Percentiles rank a stretch among this genome's conserved stretches.
These are phyloP conservation scores for Homalodisca vitripennis DNA, from an alignment of 1,140 invertebrate species.

Conservation along the genomic window DNA sequence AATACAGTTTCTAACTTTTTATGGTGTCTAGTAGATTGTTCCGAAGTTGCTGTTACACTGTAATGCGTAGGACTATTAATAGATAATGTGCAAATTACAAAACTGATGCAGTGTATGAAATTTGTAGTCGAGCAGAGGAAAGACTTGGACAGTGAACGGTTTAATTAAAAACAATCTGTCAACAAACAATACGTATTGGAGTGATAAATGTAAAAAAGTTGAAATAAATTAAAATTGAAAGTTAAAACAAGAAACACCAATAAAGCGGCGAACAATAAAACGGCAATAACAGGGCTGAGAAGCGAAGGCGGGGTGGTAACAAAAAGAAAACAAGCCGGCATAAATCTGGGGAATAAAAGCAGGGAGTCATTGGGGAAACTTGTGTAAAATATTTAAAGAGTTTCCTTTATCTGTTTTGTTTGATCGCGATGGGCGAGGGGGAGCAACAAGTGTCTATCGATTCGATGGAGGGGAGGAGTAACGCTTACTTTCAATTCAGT, in stretches of 20 bases:
- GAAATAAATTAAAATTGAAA: background rate
- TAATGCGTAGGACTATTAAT: too few species aligned
- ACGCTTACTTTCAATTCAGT: background rate
- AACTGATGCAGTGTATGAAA: too few species aligned
- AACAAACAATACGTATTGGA: background rate
- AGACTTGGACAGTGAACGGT: background rate
- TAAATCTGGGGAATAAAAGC: slow-evolving; percentile 23
- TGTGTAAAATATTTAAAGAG: slow-evolving; percentile 27
- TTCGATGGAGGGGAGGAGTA: background rate
- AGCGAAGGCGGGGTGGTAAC: background rate
- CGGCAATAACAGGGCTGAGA: background rate
- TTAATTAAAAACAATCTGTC: slow-evolving; percentile 25
- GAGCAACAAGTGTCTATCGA: slow-evolving; percentile 17
- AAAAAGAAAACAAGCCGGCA: slow-evolving; percentile 13
- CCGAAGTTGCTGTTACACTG: too few species aligned
- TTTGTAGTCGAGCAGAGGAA: background rate
- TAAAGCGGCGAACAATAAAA: background rate
- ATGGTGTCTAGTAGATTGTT: too few species aligned
- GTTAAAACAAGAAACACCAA: slow-evolving; percentile 10
- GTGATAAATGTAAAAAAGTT: slow-evolving; percentile 6
- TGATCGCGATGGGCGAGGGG: background rate
- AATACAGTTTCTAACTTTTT: too few species aligned
- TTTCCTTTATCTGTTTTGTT: slow-evolving; percentile 24
- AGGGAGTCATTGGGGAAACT: slow-evolving; percentile 13
- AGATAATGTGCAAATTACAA: too few species aligned